These are phyloP conservation scores for Muscicapa striata DNA, from an alignment of 2,797 vertebrate species.

Conservation along the genomic window DNA sequence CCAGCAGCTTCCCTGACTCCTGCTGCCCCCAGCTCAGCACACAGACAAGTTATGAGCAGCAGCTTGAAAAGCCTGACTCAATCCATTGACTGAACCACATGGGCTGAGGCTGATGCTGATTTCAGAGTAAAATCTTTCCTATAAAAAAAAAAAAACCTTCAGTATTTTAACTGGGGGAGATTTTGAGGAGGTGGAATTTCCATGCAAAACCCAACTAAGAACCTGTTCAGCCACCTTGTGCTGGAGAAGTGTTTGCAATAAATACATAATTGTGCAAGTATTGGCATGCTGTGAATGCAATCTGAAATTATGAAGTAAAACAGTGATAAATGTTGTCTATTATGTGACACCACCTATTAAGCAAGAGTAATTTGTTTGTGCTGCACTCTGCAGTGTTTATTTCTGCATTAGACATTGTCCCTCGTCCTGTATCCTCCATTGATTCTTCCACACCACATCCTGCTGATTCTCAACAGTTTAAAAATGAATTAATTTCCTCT, in stretches of 20 bases:
- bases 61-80: not conserved
- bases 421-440: not conserved
- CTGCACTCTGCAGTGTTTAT: not conserved
- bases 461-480: conserved; percentile 19
- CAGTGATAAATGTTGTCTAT: conserved; percentile 5
- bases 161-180: not conserved
- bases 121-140: not conserved
- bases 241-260: not conserved
- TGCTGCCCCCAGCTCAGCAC: not conserved
- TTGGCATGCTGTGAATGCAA: not conserved
- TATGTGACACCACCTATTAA: not conserved
- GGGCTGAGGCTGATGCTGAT: not conserved
- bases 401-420: conserved; percentile 6
- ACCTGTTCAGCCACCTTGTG: not conserved
- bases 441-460: not conserved
- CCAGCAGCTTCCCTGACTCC: not conserved
- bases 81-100: not conserved
- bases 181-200: not conserved
- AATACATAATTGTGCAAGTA: not conserved
- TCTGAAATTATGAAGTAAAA: conserved; percentile 17
- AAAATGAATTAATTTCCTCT: not conserved
- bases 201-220: not conserved
- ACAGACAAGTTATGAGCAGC: not conserved
- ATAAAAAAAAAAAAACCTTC: not conserved
- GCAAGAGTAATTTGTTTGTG: not conserved